phyloP scores from a whole-genome alignment of 2,888 invertebrate species.

The Napeogenes inachia region DNA sequence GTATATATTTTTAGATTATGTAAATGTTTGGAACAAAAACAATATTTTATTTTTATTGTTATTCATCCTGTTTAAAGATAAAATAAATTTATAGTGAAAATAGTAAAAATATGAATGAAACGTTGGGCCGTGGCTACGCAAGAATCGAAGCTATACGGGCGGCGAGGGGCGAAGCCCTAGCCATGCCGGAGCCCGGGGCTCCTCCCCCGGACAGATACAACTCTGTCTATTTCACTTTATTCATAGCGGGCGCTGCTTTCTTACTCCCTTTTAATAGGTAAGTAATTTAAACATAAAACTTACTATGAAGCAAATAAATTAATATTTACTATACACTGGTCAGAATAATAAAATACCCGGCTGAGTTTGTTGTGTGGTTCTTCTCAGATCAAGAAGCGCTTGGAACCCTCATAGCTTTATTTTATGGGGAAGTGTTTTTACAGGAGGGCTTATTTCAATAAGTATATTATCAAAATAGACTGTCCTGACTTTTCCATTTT shows the following conservation, averaged over 20 bases:
- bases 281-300: slow-evolving; percentile 7
- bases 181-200: slow-evolving; percentile 70
- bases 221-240: slow-evolving; percentile 84
- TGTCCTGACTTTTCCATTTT: too few relatives aligned
- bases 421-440: too few relatives aligned
- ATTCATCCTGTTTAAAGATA: slow-evolving; percentile 11
- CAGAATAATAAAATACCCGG: too few relatives aligned
- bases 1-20: neutral
- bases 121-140: slow-evolving; percentile 81
- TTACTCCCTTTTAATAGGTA: slow-evolving; percentile 95
- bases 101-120: slow-evolving; percentile 76
- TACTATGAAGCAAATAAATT: too few relatives aligned
- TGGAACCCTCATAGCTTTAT: too few relatives aligned
- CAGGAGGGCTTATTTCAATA: too few relatives aligned
- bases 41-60: neutral
- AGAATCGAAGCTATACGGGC: slow-evolving; percentile 78
- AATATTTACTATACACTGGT: too few relatives aligned
- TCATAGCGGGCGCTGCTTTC: slow-evolving; percentile 93
- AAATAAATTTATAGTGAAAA: slow-evolving; percentile 12
- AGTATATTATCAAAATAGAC: too few relatives aligned
- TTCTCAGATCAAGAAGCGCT: too few relatives aligned
- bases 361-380: too few relatives aligned
- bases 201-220: slow-evolving; percentile 84
- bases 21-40: neutral
- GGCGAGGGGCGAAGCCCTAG: slow-evolving; percentile 67